Evolutionary conservation across 64 coral and sea anemone species (phyloP).

Genomic region (Acropora yongei): DNA sequence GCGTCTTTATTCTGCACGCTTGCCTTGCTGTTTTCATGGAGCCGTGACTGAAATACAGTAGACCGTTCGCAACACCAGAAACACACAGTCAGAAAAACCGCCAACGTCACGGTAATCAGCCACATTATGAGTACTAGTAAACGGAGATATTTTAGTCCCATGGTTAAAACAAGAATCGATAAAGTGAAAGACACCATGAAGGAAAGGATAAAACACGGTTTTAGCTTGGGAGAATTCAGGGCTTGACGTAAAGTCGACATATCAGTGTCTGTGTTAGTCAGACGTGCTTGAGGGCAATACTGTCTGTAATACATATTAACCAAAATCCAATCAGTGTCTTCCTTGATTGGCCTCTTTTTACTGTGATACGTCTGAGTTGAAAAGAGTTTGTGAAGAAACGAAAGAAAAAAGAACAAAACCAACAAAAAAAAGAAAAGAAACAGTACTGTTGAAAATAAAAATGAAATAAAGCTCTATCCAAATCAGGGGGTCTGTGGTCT

Average conservation of each 20-base stretch:
- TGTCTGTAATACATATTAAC: no score
- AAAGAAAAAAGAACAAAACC: no score
- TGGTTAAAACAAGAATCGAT: slow-evolving; percentile 4
- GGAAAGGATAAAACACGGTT: slow-evolving; percentile 33
- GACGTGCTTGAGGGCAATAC: neutral
- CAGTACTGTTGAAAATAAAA: neutral
- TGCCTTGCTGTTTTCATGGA: neutral
- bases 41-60: neutral
- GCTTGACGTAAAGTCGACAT: slow-evolving; percentile 16
- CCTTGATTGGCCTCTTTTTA: no score
- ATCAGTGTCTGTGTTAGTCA: neutral
- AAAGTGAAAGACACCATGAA: slow-evolving; percentile 36
- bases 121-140: slow-evolving; percentile 29
- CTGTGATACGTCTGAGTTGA: no score
- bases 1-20: neutral
- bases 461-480: neutral
- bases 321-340: no score
- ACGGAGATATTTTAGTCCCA: neutral
- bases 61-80: neutral
- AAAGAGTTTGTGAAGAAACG: no score
- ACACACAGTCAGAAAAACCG: neutral
- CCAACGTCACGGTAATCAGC: neutral
- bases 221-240: neutral
- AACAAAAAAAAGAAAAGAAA: no score
- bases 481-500: no score